Evolutionary conservation across 2,888 invertebrate species (phyloP), one percentile per base, ranked within the genome.

Genomic region (Drosophila rellima): DNA sequence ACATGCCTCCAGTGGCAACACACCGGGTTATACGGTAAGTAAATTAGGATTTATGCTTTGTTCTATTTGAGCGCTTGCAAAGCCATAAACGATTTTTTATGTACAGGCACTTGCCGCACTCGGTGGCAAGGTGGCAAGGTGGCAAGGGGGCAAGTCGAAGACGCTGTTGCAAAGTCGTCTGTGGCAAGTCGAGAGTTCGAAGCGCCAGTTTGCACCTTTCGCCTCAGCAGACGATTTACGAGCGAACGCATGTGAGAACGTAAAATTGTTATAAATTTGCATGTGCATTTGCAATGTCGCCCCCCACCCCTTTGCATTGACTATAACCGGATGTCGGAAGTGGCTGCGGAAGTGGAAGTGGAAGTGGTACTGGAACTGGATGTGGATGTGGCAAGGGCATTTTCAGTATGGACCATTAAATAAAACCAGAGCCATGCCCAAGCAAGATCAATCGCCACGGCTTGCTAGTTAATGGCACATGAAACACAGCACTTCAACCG

Each of bases 11-110:
- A 64, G 78, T 63, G 60, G 78, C 67, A 83, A 57, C 78, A 80
- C 70, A 42, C 54, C 64, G 69, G 77, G 68, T 76, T 76, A 76
- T 63, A 76, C 68, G 76, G 77, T 88, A 85, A 86, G 85, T 88
- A 86, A 86, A 86, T 86, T 86, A 88, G 85, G 82, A 86, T 86
- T 86, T 86, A 86, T 86, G 85, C 80, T 84, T 84, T 86, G 83
- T 86, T 84, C 83, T 84, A 83, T 86, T 84, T 86, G 87, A 84
- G 81, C 83, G 83, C 74, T 83, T 83, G 87, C 71, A 86, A 84
- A 84, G 83, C 83, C 83, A 84, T 84, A 86, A 84, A 84, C 83
- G 83, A 81, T 83, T 83, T 83, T 83, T 83, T 83, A 83, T 83
- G 83, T 86, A 83, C 82, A 82, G 74, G 70, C 82, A 81, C 82